Evolutionary conservation across 2,797 vertebrate genomes (phyloP), one percentile per base, ranked within the genome.

Genomic region (Sebastes taczanowskii): DNA sequence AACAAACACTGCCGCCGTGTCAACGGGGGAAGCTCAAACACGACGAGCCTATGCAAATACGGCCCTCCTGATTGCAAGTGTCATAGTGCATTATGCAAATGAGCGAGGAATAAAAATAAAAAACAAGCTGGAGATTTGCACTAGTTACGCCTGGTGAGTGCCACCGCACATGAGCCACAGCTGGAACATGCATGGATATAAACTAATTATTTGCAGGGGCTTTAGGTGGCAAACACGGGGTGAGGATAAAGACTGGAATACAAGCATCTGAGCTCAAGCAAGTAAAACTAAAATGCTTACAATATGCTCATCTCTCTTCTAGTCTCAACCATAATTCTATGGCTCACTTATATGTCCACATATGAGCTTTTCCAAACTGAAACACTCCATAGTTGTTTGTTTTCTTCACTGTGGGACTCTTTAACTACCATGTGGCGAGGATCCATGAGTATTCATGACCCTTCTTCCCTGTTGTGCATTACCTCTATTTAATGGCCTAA

Each of bases 31-130:
- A 86, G 85, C 92, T 91, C 82, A 90, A 86, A 90, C 77, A 38
- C 6, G 62, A 27, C 6, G 59, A 86, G 85, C 71, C 87, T 81
- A 78, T 92, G 88, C 88, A 92, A 93, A 94, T 92, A 38, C 2
- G 7, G 49, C 81, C 61, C 70, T 73, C 80, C 77, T 92, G 89
- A 93, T 91, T 89, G 85, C 75, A 67, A 88, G 82, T 91, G 92
- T 88, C 93, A 90, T 67, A 68, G 81, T 74, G 86, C 84, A 92
- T 95, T 93, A 94, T 91, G 90, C 73, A 93, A 85, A 95, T 88
- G 84, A 92, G 78, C n/a, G 1, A 46, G 82, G 69, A 84, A 72
- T 30, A 27, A 65, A 71, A 71, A 72, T 4, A 78, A 67, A 73
- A 84, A 72, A 81, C 34, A 83, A 68, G 6, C 23, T 56, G 16